Conservation (phyloP, 2,888 invertebrate genomes). For the Protophormia terraenovae region DNA sequence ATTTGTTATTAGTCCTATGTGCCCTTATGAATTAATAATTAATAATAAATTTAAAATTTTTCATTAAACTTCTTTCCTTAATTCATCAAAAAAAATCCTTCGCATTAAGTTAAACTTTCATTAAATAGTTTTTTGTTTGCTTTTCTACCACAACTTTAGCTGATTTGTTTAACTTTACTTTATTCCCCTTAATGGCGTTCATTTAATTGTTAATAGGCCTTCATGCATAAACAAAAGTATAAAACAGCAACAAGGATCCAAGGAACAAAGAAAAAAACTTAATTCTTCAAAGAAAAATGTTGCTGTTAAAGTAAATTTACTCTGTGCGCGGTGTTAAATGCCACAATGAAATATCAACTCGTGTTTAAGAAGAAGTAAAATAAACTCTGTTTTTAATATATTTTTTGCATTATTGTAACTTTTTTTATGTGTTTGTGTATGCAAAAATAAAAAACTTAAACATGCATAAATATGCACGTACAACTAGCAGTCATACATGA, state of each 20-base stretch:
- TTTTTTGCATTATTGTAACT: background rate
- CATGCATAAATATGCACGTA: constrained; percentile 64
- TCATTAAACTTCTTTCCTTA: too few relatives aligned
- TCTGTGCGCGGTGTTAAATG: constrained; percentile 44
- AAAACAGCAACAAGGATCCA: constrained; percentile 1
- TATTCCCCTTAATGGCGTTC: constrained; percentile 4
- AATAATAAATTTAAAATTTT: too few relatives aligned
- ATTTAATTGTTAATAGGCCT: constrained; percentile 62
- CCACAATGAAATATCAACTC: constrained; percentile 61
- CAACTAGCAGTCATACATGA: constrained; percentile 48
- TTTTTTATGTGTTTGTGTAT: background rate
- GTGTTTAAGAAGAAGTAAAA: constrained; percentile 52
- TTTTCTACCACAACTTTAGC: background rate
- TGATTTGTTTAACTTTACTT: constrained; percentile 28
- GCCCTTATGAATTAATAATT: too few relatives aligned
- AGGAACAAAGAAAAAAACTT: background rate
- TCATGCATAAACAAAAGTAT: constrained; percentile 59
- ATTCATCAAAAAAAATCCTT: too few relatives aligned
- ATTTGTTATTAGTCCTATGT: too few relatives aligned
- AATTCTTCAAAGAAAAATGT: constrained; percentile 4
- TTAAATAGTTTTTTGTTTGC: background rate
- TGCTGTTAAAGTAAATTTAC: constrained; percentile 40
- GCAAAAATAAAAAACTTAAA: constrained; percentile 52
- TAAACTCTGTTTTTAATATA: constrained; percentile 3
- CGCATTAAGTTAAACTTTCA: background rate